Base-by-base conservation (phyloP, 2,888 invertebrate species). In the Tenthredo amoena region DNA sequence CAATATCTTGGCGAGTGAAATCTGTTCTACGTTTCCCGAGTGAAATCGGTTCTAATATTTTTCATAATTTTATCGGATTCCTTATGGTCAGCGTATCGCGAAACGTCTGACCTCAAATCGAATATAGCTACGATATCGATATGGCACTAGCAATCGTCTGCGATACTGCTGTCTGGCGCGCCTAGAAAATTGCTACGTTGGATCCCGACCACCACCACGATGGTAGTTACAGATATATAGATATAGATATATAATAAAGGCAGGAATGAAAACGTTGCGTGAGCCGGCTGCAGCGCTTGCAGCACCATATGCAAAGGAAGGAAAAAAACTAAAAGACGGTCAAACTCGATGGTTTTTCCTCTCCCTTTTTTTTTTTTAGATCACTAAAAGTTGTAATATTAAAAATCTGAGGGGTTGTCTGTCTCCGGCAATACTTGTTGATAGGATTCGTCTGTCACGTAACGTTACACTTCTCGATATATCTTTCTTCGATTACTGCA, bases 31-130 rank as follows among this genome's bases (percentile, higher is more conserved):
- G 12, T 15, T 47, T 40, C 2, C 47, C 47, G 7, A 15, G 34
- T 34, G 10, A 34, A 68, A 34, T 68, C 34, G 6, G 12, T 34
- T 68, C 9, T 72, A n/a, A 40, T 31, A 31, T 77, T 77, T 77
- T 50, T 65, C 68, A 47, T 83, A 43, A 68, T 83, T 83, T 43
- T 7, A 26, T 31, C 68, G 9, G 47, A 47, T 68, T 83, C 68
- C 82, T 83, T 47, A 31, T 12, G 82, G 82, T 83, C 82, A 83
- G 82, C 82, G 47, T 15, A 79, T 62, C 37, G 81, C 81, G 6
- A 40, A 12, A 21, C n/a, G 21, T 47, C 76, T 34, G 55, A 47
- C 26, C 62, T 81, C 68, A 68, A 83, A 83, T 68, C 82, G 43
- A 83, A 68, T 68, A 31, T 31, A 43, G 26, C 15, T 15, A 62